Conservation (phyloP, 2,113 vertebrate genomes). For the Nestor notabilis region DNA sequence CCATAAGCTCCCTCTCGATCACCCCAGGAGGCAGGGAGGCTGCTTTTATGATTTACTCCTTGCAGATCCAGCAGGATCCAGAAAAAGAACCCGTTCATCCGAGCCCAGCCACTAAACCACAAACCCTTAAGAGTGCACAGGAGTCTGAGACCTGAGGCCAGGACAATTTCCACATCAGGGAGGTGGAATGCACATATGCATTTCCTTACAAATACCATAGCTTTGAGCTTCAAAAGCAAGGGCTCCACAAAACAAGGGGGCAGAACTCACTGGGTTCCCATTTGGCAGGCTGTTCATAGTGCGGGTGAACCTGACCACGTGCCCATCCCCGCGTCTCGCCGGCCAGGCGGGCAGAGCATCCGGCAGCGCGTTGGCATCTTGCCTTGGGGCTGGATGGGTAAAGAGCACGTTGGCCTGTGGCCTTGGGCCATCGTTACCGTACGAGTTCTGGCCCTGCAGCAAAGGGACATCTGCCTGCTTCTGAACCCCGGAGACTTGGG, state of each 20-base stretch:
- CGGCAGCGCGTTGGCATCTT: background rate
- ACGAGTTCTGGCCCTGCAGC: background rate
- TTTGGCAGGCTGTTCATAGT: conserved; percentile 60
- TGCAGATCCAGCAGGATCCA: background rate
- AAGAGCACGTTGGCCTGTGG: background rate
- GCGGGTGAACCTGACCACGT: conserved; percentile 39
- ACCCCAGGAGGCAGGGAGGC: background rate
- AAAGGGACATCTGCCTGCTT: background rate
- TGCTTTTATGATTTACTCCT: background rate
- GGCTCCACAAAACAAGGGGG: fast-evolving
- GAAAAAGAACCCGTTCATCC: fast-evolving
- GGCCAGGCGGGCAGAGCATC: conserved; percentile 2
- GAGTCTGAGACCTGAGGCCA: background rate
- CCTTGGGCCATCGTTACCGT: background rate
- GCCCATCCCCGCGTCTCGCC: background rate
- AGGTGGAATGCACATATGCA: fast-evolving
- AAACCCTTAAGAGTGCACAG: background rate
- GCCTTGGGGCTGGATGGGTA: background rate
- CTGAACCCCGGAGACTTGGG: background rate
- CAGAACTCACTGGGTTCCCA: background rate
- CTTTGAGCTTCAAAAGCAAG: background rate
- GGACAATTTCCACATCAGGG: background rate
- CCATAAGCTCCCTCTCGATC: background rate
- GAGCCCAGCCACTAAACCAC: background rate
- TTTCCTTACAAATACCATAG: fast-evolving